Evolutionary conservation across 2,888 invertebrate genomes (phyloP).

Genomic region (Lysandra coridon): DNA sequence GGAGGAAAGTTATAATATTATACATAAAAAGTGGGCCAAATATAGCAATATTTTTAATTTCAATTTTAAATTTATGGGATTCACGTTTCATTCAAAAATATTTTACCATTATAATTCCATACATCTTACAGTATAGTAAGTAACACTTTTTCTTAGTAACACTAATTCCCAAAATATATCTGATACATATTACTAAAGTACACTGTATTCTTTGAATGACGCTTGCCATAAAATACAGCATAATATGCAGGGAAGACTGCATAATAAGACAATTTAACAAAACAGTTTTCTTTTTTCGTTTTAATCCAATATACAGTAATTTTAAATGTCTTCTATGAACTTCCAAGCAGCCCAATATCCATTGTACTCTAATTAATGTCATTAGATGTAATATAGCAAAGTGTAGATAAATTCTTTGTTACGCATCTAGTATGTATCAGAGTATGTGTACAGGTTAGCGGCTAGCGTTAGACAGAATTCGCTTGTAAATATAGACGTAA

Average conservation of each 20-base stretch:
- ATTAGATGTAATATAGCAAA: conserved; percentile 42
- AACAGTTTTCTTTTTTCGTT: background rate
- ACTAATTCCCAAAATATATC: background rate
- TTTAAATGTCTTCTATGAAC: background rate
- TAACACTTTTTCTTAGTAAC: background rate
- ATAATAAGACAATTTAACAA: background rate
- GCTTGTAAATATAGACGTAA: conserved; percentile 57
- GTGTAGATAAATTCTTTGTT: conserved; percentile 50
- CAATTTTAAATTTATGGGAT: background rate
- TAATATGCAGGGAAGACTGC: background rate
- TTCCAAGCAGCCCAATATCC: conserved; percentile 29
- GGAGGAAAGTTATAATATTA: background rate
- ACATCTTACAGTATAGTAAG: no score
- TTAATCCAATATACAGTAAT: background rate
- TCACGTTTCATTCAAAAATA: background rate
- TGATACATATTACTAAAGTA: background rate
- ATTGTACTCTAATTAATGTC: conserved; percentile 25
- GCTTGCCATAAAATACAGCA: background rate
- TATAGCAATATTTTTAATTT: background rate
- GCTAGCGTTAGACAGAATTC: conserved; percentile 34
- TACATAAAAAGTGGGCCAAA: conserved; percentile 1
- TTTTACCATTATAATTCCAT: background rate
- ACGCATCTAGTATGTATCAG: conserved; percentile 46
- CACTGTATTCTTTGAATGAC: background rate
- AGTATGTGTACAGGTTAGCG: conserved; percentile 52